Evolutionary conservation across 2,113 vertebrate genomes (phyloP).

Genomic region (Lampris megalopsis): DNA sequence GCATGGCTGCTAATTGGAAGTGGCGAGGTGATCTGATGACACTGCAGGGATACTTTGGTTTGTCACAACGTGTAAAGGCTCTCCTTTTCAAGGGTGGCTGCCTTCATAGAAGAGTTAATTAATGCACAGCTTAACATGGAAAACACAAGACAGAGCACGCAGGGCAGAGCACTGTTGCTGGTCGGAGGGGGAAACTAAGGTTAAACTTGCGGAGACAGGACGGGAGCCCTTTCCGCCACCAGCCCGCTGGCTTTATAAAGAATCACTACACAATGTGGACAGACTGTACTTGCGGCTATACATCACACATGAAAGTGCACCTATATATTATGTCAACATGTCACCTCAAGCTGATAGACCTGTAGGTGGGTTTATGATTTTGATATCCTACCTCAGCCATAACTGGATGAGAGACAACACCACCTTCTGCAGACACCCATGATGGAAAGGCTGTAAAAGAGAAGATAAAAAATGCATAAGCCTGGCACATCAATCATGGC

Average conservation of each 20-base stretch:
- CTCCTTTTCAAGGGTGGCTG: conserved; percentile 69
- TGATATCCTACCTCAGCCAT: conserved; percentile 65
- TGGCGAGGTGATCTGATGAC: conserved; percentile 77
- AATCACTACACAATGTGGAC: background rate
- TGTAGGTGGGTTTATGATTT: conserved; percentile 23
- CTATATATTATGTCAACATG: conserved; percentile 37
- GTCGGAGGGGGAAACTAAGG: conserved; percentile 39
- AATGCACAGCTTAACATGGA: conserved; percentile 63
- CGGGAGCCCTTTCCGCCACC: background rate
- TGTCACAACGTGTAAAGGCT: conserved; percentile 77
- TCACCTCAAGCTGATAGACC: conserved; percentile 39
- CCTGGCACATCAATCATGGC: conserved; percentile 67
- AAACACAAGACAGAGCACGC: conserved; percentile 41
- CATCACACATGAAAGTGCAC: conserved; percentile 21
- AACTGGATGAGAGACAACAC: conserved; percentile 38
- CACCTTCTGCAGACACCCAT: conserved; percentile 46
- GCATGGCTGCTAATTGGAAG: conserved; percentile 71
- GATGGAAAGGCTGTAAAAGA: conserved; percentile 68
- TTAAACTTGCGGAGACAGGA: conserved; percentile 30
- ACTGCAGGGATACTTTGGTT: conserved; percentile 75
- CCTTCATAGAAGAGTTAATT: conserved; percentile 67
- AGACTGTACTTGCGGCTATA: conserved; percentile 19
- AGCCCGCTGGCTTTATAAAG: conserved; percentile 29
- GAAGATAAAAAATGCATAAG: conserved; percentile 75
- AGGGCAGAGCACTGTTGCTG: conserved; percentile 47